phyloP scores from a whole-genome alignment of 2,113 vertebrate genomes.

The Dunckerocampus dactyliophorus region DNA sequence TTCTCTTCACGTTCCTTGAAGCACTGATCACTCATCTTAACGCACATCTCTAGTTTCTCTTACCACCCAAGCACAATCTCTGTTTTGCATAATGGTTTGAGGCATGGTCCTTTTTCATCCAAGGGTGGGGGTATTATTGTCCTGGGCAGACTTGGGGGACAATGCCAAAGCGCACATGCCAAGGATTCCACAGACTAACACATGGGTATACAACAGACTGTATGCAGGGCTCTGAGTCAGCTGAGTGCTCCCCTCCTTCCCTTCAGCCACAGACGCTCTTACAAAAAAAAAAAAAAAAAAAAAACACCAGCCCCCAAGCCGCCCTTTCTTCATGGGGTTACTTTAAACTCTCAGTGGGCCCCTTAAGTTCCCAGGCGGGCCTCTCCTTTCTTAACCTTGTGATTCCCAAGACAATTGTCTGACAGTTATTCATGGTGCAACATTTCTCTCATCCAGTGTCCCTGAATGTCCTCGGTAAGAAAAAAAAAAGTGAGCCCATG shows the following conservation, averaged over 20 bases:
- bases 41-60: constrained; percentile 3
- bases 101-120: constrained; percentile 29
- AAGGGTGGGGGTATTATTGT: constrained; percentile 33
- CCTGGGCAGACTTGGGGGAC: constrained; percentile 33
- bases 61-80: constrained; percentile 3
- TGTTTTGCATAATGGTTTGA: constrained; percentile 36
- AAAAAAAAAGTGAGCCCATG: neutral
- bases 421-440: constrained; percentile 24
- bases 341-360: constrained; percentile 41
- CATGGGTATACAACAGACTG: constrained; percentile 46
- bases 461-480: constrained; percentile 5
- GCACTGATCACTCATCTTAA: constrained; percentile 23
- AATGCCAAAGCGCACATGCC: constrained; percentile 58
- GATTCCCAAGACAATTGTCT: constrained; percentile 54
- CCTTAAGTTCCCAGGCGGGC: constrained; percentile 42
- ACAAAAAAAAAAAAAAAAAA: constrained; percentile 27
- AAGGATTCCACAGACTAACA: constrained; percentile 58
- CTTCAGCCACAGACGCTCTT: constrained; percentile 19
- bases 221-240: constrained; percentile 43
- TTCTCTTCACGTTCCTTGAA: neutral
- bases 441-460: constrained; percentile 27
- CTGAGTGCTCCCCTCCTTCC: constrained; percentile 51
- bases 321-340: constrained; percentile 51
- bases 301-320: constrained; percentile 47
- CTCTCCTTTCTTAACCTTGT: constrained; percentile 61